Conservation (phyloP, 2,888 invertebrate species). For the Hirtodrosophila duncani region DNA sequence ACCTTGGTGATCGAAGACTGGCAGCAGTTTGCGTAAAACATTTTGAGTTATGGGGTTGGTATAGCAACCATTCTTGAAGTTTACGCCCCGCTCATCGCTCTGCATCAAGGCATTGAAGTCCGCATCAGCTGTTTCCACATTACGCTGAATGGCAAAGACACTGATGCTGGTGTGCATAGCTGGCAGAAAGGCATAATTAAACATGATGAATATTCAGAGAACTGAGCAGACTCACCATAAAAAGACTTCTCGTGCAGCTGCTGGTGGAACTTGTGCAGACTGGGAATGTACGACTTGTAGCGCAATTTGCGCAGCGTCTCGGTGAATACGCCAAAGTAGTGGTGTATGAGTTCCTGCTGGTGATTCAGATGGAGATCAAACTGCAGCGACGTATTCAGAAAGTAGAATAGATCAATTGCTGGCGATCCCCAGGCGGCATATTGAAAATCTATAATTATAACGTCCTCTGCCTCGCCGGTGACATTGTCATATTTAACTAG, state of each 20-base stretch:
- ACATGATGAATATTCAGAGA: neutral
- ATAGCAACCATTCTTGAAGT: slow-evolving; percentile 71
- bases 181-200: slow-evolving; percentile 20
- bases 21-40: slow-evolving; percentile 66
- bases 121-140: slow-evolving; percentile 73
- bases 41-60: slow-evolving; percentile 66
- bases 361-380: slow-evolving; percentile 68
- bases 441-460: slow-evolving; percentile 76
- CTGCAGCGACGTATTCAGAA: slow-evolving; percentile 74
- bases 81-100: slow-evolving; percentile 60
- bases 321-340: slow-evolving; percentile 64
- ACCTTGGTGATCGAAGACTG: slow-evolving; percentile 72
- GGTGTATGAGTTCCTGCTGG: slow-evolving; percentile 74
- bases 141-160: slow-evolving; percentile 72
- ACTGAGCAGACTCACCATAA: slow-evolving; percentile 61
- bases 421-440: slow-evolving; percentile 78
- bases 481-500: slow-evolving; percentile 70
- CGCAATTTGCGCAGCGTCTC: slow-evolving; percentile 62
- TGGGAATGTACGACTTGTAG: slow-evolving; percentile 70
- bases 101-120: slow-evolving; percentile 76
- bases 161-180: slow-evolving; percentile 72
- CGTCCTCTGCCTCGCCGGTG: slow-evolving; percentile 65
- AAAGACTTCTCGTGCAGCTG: slow-evolving; percentile 71
- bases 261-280: slow-evolving; percentile 67
- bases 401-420: slow-evolving; percentile 75